Percentiles rank a stretch among this genome's conserved stretches.
These are phyloP conservation scores for Hyperoplus lanceolatus DNA, from an alignment of 2,797 vertebrate genomes.

Conservation along the genomic window DNA sequence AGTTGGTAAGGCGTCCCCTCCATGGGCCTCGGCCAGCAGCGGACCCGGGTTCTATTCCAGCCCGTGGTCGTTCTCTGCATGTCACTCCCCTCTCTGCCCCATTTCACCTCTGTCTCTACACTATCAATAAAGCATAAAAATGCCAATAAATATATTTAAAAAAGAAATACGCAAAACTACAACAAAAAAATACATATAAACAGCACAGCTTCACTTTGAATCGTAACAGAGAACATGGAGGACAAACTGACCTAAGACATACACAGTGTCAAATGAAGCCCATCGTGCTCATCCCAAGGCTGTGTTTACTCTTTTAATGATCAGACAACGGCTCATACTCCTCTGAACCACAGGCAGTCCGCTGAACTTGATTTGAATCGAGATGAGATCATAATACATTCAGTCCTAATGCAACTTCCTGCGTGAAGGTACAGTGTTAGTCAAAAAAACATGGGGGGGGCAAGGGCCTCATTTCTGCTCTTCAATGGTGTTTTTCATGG, in stretches of 20 bases:
- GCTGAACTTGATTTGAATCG: constrained; percentile 33
- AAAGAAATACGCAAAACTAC: too few relatives aligned
- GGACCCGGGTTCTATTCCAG: too few relatives aligned
- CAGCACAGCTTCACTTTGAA: not conserved
- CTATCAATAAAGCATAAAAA: too few relatives aligned
- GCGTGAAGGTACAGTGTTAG: not conserved
- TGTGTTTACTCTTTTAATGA: constrained; percentile 20
- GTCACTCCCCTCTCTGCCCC: too few relatives aligned
- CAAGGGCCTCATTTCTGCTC: not conserved
- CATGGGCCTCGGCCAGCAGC: too few relatives aligned
- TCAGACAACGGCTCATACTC: constrained; percentile 26
- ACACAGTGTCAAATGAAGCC: constrained; percentile 13
- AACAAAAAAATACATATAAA: not conserved
- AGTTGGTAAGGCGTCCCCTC: too few relatives aligned
- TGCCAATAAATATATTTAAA: too few relatives aligned
- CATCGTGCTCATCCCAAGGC: constrained; percentile 14
- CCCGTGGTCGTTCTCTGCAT: too few relatives aligned
- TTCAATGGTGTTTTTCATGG: not conserved
- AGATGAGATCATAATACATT: constrained; percentile 37
- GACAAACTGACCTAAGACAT: not conserved
- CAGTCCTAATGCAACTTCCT: constrained; percentile 27
- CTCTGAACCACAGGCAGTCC: constrained; percentile 26
- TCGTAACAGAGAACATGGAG: not conserved
- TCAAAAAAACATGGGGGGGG: constrained; percentile 5
- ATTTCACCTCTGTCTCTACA: too few relatives aligned